Evolutionary conservation across 2,888 invertebrate species (phyloP).

Genomic region (Proisotoma minuta): DNA sequence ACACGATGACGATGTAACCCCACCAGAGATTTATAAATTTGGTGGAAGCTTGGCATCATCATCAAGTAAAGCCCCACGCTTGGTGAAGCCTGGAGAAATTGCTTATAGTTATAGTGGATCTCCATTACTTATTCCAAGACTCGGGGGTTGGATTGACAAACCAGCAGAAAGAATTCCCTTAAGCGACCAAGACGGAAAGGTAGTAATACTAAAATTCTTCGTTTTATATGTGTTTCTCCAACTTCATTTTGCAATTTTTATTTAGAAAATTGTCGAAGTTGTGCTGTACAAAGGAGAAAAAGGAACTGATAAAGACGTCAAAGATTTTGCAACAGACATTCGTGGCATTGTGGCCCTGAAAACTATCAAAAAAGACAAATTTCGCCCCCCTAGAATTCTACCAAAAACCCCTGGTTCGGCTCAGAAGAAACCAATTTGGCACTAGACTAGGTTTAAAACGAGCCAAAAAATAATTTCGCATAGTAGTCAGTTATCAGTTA

Average conservation of each 20-base stretch:
- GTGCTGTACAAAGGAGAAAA: constrained; percentile 27
- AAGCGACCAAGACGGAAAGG: constrained; percentile 22
- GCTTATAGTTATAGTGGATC: constrained; percentile 39
- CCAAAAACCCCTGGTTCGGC: background rate
- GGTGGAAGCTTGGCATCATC: constrained; percentile 2
- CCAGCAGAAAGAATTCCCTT: constrained; percentile 21
- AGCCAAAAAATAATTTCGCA: too few species aligned
- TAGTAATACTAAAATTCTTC: constrained; percentile 8
- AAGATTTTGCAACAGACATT: constrained; percentile 34
- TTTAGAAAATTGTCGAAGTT: constrained; percentile 36
- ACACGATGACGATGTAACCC: background rate
- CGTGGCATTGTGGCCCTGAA: constrained; percentile 29
- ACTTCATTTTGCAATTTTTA: constrained; percentile 1
- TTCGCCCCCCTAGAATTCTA: constrained; percentile 19
- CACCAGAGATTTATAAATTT: background rate
- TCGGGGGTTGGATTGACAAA: background rate
- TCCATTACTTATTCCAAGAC: constrained; percentile 20
- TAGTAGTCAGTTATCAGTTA: too few species aligned
- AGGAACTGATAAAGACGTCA: constrained; percentile 20
- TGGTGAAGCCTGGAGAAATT: constrained; percentile 40
- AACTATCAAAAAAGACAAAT: constrained; percentile 20
- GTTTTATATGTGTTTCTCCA: background rate
- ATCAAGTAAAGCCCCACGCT: constrained; percentile 30
- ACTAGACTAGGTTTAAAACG: constrained; percentile 5
- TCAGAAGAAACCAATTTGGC: constrained; percentile 26